Conservation (phyloP, 2,888 invertebrate species). For the Andrena haemorrhoa region DNA sequence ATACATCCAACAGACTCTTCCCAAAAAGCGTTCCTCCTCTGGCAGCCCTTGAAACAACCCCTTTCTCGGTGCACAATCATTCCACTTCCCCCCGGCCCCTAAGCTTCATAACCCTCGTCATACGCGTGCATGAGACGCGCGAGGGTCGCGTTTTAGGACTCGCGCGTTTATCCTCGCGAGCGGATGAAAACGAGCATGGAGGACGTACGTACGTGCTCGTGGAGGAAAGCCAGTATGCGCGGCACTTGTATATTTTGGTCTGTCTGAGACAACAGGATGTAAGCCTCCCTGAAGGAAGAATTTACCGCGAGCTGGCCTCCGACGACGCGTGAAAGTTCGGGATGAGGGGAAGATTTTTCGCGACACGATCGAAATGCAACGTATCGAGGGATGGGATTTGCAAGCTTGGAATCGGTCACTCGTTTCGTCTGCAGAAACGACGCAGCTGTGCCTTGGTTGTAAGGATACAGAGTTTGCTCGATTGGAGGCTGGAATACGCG, state of each 20-base stretch:
- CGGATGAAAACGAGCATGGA: conserved; percentile 41
- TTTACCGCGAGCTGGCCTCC: conserved; percentile 16
- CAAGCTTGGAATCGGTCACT: conserved; percentile 15
- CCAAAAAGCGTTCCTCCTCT: background rate
- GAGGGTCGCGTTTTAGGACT: conserved; percentile 40
- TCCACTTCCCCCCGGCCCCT: conserved; percentile 34
- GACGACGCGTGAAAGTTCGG: conserved; percentile 11
- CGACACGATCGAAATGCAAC: background rate
- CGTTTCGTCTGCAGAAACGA: background rate
- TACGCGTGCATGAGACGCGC: conserved; percentile 23
- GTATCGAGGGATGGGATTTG: background rate
- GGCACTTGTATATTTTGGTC: background rate
- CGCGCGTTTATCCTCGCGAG: conserved; percentile 49
- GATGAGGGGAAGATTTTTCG: background rate
- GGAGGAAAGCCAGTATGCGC: background rate
- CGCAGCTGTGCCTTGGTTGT: background rate
- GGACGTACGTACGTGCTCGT: background rate
- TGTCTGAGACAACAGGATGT: background rate
- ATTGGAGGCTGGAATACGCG: background rate
- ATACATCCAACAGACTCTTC: background rate
- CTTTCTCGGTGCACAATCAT: conserved; percentile 63
- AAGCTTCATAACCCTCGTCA: conserved; percentile 50
- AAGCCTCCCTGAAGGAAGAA: conserved; percentile 19
- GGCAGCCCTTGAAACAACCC: conserved; percentile 26
- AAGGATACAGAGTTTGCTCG: background rate